Percentiles rank a stretch among this genome's conserved stretches.
phyloP scores from a whole-genome alignment of 2,113 vertebrate species.

The Neodontobutis hainanensis region DNA sequence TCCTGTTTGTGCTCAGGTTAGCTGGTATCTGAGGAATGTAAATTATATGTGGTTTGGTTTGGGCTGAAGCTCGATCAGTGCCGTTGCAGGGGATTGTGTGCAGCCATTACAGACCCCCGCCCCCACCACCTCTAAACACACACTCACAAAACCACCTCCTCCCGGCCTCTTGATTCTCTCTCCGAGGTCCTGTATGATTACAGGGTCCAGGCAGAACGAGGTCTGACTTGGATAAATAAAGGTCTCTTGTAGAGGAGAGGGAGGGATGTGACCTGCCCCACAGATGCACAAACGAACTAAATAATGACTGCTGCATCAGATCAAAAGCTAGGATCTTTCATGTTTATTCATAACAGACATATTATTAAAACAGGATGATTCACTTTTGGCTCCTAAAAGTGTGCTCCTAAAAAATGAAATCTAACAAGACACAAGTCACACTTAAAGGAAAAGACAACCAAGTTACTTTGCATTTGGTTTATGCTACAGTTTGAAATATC shows the following conservation, averaged over 20 bases:
- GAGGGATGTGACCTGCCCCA: conserved; percentile 23
- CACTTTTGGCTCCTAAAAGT: not conserved
- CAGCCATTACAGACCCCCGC: conserved; percentile 24
- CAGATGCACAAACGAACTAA: conserved; percentile 28
- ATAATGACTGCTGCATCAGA: conserved; percentile 7
- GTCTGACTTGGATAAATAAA: conserved; percentile 64
- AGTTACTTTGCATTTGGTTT: conserved; percentile 1
- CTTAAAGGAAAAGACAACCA: not conserved
- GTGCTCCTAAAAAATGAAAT: too few relatives aligned
- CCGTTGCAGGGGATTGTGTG: conserved; percentile 49
- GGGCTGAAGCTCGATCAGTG: conserved; percentile 52
- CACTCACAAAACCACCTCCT: conserved; percentile 19
- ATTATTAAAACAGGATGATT: conserved; percentile 35
- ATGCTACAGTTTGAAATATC: not conserved
- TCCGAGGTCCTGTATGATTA: conserved; percentile 63
- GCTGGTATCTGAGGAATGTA: conserved; percentile 79
- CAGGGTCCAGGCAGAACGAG: conserved; percentile 62
- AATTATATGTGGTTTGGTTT: conserved; percentile 77
- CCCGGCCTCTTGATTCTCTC: conserved; percentile 9
- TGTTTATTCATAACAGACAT: conserved; percentile 40
- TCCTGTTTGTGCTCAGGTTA: conserved; percentile 73
- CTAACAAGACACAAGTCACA: not conserved
- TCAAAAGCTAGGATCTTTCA: conserved; percentile 32
- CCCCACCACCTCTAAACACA: conserved; percentile 8
- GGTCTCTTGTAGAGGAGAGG: conserved; percentile 35